Percentiles rank a stretch among this genome's conserved stretches.
Conservation (phyloP, 2,888 invertebrate species). For the Galeopsomyia nigrocyanea region DNA sequence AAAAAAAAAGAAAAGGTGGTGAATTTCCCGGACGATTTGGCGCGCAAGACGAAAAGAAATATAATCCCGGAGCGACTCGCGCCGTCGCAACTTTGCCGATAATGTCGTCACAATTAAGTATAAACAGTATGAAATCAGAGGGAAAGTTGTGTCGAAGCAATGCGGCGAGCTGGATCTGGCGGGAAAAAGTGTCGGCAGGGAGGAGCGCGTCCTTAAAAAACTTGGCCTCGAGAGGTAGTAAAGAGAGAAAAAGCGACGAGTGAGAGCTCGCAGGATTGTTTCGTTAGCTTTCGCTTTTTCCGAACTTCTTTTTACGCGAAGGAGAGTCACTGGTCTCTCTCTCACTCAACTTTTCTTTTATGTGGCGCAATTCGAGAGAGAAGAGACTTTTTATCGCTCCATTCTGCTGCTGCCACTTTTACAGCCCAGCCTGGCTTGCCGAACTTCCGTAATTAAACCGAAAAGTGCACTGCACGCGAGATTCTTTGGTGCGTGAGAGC, state of each 20-base stretch:
- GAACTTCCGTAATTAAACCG: no score
- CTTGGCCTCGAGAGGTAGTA: conserved; percentile 8
- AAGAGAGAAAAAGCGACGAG: not conserved
- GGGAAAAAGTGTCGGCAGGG: not conserved
- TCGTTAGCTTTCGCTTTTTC: conserved; percentile 27
- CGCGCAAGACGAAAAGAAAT: not conserved
- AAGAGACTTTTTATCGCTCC: conserved; percentile 34
- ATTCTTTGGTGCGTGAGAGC: no score
- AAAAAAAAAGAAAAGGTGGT: not conserved
- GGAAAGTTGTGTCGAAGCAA: not conserved
- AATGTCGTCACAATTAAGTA: conserved; percentile 3
- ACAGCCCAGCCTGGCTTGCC: not conserved
- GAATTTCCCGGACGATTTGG: conserved; percentile 16
- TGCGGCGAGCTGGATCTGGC: not conserved
- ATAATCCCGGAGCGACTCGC: conserved; percentile 17
- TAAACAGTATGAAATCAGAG: conserved; percentile 37
- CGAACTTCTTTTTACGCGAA: conserved; percentile 17
- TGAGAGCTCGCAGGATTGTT: conserved; percentile 31
- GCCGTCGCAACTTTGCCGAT: conserved; percentile 19
- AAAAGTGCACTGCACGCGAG: no score
- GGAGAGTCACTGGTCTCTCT: not conserved
- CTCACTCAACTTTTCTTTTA: conserved; percentile 36
- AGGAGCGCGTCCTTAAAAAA: conserved; percentile 29
- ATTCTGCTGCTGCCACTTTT: conserved; percentile 13
- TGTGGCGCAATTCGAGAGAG: conserved; percentile 23